Conservation (phyloP, 2,888 invertebrate genomes). For the Eupelmus urozonus region DNA sequence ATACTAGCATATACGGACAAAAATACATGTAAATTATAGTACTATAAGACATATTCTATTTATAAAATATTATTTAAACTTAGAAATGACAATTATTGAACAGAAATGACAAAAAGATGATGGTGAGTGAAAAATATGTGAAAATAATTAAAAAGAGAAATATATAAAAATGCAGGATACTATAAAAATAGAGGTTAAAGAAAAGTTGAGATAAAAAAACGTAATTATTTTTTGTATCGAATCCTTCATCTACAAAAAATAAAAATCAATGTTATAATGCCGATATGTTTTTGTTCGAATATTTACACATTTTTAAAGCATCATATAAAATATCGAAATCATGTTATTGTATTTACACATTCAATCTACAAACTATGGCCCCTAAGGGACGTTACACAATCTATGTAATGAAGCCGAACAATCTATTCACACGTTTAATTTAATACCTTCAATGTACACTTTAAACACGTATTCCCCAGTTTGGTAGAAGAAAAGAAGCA, state of each 20-base stretch:
- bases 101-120: slow-evolving; percentile 30
- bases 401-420: slow-evolving; percentile 46
- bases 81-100: slow-evolving; percentile 7
- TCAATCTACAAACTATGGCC: slow-evolving; percentile 49
- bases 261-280: background rate
- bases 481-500: no score
- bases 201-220: slow-evolving; percentile 32
- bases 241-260: slow-evolving; percentile 34
- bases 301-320: background rate
- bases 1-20: no score
- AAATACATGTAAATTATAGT: no score
- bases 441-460: slow-evolving; percentile 8
- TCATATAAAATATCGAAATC: slow-evolving; percentile 21
- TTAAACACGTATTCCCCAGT: background rate
- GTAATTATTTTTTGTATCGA: slow-evolving; percentile 32
- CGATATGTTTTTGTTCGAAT: no score
- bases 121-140: slow-evolving; percentile 19
- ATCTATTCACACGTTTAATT: slow-evolving; percentile 31
- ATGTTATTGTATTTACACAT: slow-evolving; percentile 39
- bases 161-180: background rate
- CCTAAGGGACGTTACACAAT: slow-evolving; percentile 54
- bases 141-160: slow-evolving; percentile 29
- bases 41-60: no score
- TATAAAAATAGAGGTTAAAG: slow-evolving; percentile 29
- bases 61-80: no score